Evolutionary conservation across 2,797 vertebrate genomes (phyloP).

Genomic region (Rhinatrema bivittatum): DNA sequence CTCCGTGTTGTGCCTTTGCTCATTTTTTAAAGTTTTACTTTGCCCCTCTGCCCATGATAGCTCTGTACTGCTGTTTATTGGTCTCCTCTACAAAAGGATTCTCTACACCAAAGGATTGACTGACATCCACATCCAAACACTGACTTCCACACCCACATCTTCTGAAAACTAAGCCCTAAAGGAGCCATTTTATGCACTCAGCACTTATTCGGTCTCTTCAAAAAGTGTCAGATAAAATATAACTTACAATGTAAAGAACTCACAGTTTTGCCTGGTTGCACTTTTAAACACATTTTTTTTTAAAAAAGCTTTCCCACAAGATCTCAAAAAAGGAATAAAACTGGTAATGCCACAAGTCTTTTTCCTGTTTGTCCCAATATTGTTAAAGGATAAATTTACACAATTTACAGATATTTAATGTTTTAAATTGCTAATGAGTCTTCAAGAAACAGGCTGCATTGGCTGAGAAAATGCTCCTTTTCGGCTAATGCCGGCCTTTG

Average conservation of each 20-base stretch:
- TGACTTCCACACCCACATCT: neutral
- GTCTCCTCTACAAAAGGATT: neutral
- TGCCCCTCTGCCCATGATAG: too few relatives aligned
- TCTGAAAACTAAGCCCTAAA: too few relatives aligned
- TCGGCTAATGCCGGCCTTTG: too few relatives aligned
- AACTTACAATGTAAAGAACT: constrained; percentile 1
- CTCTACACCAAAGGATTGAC: too few relatives aligned
- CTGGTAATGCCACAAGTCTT: neutral
- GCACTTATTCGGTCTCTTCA: too few relatives aligned
- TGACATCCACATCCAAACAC: neutral
- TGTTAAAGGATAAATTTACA: constrained; percentile 26
- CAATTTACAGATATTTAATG: constrained; percentile 15
- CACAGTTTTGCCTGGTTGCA: neutral
- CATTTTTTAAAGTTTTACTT: too few relatives aligned
- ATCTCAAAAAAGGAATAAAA: neutral
- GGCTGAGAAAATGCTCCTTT: too few relatives aligned
- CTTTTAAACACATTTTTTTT: too few relatives aligned
- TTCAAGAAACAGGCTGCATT: too few relatives aligned
- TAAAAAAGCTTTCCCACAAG: neutral
- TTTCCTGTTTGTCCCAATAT: constrained; percentile 28
- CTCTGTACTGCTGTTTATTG: constrained; percentile 16
- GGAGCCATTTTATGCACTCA: too few relatives aligned
- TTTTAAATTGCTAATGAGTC: constrained; percentile 12
- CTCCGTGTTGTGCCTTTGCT: too few relatives aligned
- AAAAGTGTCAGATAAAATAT: too few relatives aligned